Evolutionary conservation across 1,140 invertebrate genomes (phyloP).

Genomic region (Drusus annulatus): DNA sequence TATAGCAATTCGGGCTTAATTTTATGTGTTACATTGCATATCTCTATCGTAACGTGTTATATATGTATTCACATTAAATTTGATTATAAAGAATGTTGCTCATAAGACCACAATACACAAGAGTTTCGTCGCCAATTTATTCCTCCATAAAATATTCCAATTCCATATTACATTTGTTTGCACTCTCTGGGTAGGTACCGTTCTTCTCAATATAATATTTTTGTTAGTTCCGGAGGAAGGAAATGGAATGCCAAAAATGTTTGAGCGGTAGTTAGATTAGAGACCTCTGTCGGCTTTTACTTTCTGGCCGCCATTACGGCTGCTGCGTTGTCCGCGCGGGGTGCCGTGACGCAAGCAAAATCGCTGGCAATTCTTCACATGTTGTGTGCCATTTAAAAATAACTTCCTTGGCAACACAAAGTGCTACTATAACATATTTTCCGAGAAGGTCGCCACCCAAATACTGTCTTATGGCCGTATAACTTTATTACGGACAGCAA

Average conservation of each 20-base stretch:
- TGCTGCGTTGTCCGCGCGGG: not conserved
- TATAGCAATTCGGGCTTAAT: too few relatives aligned
- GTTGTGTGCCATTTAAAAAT: conserved; percentile 47
- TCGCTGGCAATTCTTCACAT: conserved; percentile 41
- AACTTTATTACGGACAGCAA: not conserved
- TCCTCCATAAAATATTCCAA: too few relatives aligned
- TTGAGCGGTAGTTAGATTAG: not conserved
- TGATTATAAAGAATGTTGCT: too few relatives aligned
- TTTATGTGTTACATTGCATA: too few relatives aligned
- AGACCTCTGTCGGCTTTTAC: conserved; percentile 19
- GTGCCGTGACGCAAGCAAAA: conserved; percentile 7
- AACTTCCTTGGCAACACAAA: conserved; percentile 35
- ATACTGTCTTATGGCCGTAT: not conserved
- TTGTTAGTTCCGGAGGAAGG: not conserved
- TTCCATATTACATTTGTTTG: too few relatives aligned
- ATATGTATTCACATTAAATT: too few relatives aligned
- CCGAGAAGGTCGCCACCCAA: conserved; percentile 31
- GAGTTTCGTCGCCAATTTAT: too few relatives aligned
- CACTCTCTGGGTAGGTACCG: too few relatives aligned
- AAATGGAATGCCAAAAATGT: not conserved
- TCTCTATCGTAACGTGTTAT: too few relatives aligned
- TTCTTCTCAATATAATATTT: too few relatives aligned
- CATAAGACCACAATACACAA: too few relatives aligned
- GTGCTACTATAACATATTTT: conserved; percentile 25
- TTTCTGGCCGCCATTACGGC: conserved; percentile 15